phyloP scores from a whole-genome alignment of 2,797 vertebrate species.

The Ictinia mississippiensis region DNA sequence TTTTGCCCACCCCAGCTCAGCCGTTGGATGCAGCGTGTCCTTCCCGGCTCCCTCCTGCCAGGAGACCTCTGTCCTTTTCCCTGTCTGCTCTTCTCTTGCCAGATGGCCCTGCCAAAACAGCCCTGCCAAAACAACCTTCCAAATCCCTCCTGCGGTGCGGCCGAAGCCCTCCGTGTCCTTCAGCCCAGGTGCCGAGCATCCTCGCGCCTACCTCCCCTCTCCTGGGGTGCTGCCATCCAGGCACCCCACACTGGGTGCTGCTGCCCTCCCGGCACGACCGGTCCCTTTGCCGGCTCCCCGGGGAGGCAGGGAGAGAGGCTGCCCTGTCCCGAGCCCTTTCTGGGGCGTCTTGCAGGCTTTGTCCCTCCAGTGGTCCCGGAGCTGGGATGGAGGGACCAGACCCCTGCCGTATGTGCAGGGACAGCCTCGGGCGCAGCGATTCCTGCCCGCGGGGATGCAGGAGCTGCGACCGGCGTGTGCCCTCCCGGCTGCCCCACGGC shows the following conservation, averaged over 20 bases:
- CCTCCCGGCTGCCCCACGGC: neutral
- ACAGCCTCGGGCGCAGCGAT: neutral
- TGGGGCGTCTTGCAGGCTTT: neutral
- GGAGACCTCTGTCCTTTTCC: neutral
- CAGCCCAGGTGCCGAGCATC: neutral
- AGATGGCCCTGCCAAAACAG: neutral
- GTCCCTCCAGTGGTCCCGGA: neutral
- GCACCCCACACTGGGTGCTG: neutral
- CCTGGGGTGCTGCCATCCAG: rapidly evolving
- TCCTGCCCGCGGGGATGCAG: neutral
- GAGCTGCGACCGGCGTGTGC: rapidly evolving
- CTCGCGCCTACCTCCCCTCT: rapidly evolving
- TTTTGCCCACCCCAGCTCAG: neutral
- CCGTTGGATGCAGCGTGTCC: neutral
- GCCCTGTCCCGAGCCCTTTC: neutral
- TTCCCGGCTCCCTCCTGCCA: neutral
- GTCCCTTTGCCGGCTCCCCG: neutral
- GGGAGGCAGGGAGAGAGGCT: neutral
- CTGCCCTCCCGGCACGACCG: neutral
- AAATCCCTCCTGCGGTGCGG: rapidly evolving
- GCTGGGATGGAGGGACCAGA: neutral
- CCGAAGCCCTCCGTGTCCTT: neutral
- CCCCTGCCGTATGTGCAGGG: rapidly evolving
- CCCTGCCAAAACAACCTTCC: neutral
- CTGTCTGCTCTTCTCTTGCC: neutral